Evolutionary conservation across 2,888 invertebrate species (phyloP).

Genomic region (Agapostemon virescens): DNA sequence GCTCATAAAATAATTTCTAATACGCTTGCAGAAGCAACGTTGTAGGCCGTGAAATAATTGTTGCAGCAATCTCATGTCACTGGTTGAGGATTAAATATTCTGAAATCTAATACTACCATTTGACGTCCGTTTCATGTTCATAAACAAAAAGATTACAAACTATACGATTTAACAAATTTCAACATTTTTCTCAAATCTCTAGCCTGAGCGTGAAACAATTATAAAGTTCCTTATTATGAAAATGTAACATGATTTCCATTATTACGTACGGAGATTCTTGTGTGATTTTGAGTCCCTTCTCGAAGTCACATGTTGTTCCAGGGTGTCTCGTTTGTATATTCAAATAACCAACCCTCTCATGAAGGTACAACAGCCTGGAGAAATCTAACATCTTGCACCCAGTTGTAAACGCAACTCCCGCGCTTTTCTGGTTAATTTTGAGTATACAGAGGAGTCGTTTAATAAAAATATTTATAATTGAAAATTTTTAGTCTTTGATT

Average conservation of each 20-base stretch:
- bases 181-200: background rate
- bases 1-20: background rate
- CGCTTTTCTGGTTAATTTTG: no score
- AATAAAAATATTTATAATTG: no score
- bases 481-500: no score
- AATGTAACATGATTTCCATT: background rate
- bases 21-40: background rate
- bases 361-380: no score
- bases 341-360: no score
- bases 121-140: slow-evolving; percentile 30
- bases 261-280: no score
- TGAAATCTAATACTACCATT: slow-evolving; percentile 33
- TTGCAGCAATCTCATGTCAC: slow-evolving; percentile 22
- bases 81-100: slow-evolving; percentile 26
- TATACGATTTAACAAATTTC: slow-evolving; percentile 1
- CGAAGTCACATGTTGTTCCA: no score
- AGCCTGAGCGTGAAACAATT: background rate
- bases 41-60: slow-evolving; percentile 4
- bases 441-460: no score
- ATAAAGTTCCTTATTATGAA: background rate
- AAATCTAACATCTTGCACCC: no score
- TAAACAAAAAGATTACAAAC: slow-evolving; percentile 57
- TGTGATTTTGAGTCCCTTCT: no score
- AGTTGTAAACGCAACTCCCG: no score
- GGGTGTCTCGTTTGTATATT: no score